Evolutionary conservation across 2,113 vertebrate species (phyloP).

Genomic region (Peromyscus californicus): DNA sequence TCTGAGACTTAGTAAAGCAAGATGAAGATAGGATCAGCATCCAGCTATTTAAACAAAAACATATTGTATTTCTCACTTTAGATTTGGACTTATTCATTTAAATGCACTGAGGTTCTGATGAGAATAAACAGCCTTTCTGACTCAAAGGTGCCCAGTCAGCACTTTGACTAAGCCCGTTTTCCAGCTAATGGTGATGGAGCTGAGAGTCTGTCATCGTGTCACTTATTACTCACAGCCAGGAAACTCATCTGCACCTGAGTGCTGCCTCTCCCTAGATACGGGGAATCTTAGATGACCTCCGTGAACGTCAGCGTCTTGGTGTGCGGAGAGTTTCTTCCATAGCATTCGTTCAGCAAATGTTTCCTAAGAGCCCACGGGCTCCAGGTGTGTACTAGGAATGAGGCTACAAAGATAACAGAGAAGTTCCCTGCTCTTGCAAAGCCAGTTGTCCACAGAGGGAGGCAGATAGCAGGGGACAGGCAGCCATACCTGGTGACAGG

Average conservation of each 20-base stretch:
- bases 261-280: not conserved
- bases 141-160: not conserved
- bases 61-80: slow-evolving; percentile 37
- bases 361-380: not conserved
- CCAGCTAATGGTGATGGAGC: not conserved
- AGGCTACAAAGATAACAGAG: not conserved
- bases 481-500: not conserved
- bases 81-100: not conserved
- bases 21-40: not conserved
- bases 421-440: not conserved
- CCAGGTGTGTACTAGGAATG: not conserved
- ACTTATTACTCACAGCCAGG: not conserved
- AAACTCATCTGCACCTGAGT: not conserved
- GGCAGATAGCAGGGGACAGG: not conserved
- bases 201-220: not conserved
- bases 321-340: not conserved
- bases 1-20: not conserved
- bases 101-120: slow-evolving; percentile 7
- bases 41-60: slow-evolving; percentile 74
- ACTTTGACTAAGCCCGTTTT: not conserved
- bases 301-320: not conserved
- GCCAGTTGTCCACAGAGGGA: not conserved
- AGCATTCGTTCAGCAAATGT: not conserved
- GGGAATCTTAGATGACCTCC: not conserved
- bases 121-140: slow-evolving; percentile 36